Evolutionary conservation across 2,113 vertebrate genomes (phyloP), one percentile per base, ranked within the genome.

Genomic region (Heterocephalus glaber): DNA sequence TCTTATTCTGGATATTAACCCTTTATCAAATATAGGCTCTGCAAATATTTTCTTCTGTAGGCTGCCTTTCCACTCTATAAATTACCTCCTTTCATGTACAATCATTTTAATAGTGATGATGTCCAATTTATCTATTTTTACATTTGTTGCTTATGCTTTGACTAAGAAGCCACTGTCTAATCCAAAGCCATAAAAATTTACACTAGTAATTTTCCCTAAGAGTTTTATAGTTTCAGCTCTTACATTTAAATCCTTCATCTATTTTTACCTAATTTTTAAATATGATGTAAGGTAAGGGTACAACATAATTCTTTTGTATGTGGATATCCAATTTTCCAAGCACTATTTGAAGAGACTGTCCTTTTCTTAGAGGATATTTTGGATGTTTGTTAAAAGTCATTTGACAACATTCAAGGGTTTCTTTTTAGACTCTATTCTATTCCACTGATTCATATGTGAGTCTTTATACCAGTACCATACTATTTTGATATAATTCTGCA

Each of bases 251-350:
- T 83, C 85, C 72, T 47, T 84, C 60, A 90, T 83, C 7, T 16
- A 81, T 56, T 95, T 86, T 85, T 56, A 84, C 47, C 83, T 90
- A 72, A 44, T 56, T 94, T 94, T 95, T 65, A 38, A 66, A 70
- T 89, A 83, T 35, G 72, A 84, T 30, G 10, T 58, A 68, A 76
- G 30, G 30, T 44, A 60, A 93, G 14, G 41, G 10, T 70, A 6
- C 68, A 85, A 17, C 11, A 72, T 90, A 22, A 38, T 77, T 80
- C 38, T 80, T 96, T 54, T 77, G 26, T 30, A 79, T 28, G 49
- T 60, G 14, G 70, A 63, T 87, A 70, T 65, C 9, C 24, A 86
- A 16, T 68, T 96, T 92, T 65, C 35, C 28, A 12, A 79, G 68
- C 1, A 65, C 20, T 26, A 84, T 63, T 74, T 94, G 33, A 86